Evolutionary conservation across 2,888 invertebrate species (phyloP), one percentile per base, ranked within the genome.

Genomic region (Polyommatus icarus): DNA sequence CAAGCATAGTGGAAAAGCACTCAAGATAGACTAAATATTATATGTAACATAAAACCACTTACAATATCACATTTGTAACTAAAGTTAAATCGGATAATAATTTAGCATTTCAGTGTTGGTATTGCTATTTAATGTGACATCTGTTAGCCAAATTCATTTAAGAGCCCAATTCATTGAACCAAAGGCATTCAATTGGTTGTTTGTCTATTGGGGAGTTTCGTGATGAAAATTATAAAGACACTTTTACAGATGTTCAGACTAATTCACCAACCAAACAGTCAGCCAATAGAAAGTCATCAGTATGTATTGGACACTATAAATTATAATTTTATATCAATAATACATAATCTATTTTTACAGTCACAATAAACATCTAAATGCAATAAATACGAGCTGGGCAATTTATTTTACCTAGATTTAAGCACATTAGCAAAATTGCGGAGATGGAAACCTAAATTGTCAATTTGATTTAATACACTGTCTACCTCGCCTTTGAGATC

Each of bases 401-500:
- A 81, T 83, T 82, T 83, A 78, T 85, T 91, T 92, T 93, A 94
- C 89, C 94, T 94, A 89, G 91, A 93, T 84, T 94, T 94, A 87
- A 94, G 93, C 88, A 94, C 92, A 88, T 94, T 94, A 84, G 92
- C 93, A 84, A 94, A 93, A 82, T 89, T 93, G 80, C 92, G 90
- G 61, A 94, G 91, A 81, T 91, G 91, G 79, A 86, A 91, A 81
- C 88, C 83, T 75, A 93, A 88, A 82, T 85, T 89, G 82, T 91
- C 92, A 36, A 91, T 88, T 84, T 88, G 85, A 79, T 85, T 89
- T 78, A 92, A 84, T 78, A 90, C 88, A 82, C 87, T 89, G 82
- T 94, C 94, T 76, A 92, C 89, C 82, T 93, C 93, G 81, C 88
- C 88, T 84, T 94, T 94, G 82, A 96, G 91, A 84, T 94, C 94